These are phyloP conservation scores for Oreonectes daqikongensis DNA, from an alignment of 2,797 vertebrate species.

Conservation along the genomic window DNA sequence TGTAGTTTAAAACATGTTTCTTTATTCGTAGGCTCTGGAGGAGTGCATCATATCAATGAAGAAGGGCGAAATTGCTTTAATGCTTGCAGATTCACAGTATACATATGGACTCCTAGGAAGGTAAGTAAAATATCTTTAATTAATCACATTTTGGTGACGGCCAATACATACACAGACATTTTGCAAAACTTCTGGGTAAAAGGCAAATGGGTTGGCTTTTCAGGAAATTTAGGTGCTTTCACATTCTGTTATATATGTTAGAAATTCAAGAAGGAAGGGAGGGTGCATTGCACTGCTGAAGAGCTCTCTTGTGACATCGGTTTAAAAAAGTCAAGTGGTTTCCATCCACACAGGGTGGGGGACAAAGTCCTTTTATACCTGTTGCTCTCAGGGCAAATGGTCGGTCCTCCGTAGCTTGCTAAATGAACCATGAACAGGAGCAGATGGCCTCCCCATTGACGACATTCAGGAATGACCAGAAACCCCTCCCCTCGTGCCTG, in stretches of 20 bases:
- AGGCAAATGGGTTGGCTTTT: not conserved
- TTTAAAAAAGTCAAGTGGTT: slow-evolving; percentile 42
- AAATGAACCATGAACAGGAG: slow-evolving; percentile 79
- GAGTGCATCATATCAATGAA: slow-evolving; percentile 81
- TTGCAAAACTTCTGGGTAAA: not conserved
- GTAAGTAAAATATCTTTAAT: slow-evolving; percentile 63
- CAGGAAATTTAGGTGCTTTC: not conserved
- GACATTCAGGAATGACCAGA: slow-evolving; percentile 37
- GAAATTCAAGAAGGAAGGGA: slow-evolving; percentile 2
- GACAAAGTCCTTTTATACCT: slow-evolving; percentile 68
- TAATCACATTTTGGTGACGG: not conserved
- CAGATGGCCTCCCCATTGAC: slow-evolving; percentile 74
- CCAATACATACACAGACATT: not conserved
- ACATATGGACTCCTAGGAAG: slow-evolving; percentile 82
- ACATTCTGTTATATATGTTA: not conserved
- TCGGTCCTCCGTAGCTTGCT: slow-evolving; percentile 64
- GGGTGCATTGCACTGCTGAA: slow-evolving; percentile 18
- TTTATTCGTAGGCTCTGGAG: slow-evolving; percentile 79
- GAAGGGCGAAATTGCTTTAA: slow-evolving; percentile 77
- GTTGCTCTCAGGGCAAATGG: slow-evolving; percentile 70
- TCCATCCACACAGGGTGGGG: slow-evolving; percentile 51
- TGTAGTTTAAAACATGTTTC: not conserved
- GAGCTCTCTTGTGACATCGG: slow-evolving; percentile 41
- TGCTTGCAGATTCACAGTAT: slow-evolving; percentile 82
- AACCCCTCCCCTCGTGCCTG: slow-evolving; percentile 55